Conservation (phyloP, 1,140 invertebrate genomes). For the Atta colombica region DNA sequence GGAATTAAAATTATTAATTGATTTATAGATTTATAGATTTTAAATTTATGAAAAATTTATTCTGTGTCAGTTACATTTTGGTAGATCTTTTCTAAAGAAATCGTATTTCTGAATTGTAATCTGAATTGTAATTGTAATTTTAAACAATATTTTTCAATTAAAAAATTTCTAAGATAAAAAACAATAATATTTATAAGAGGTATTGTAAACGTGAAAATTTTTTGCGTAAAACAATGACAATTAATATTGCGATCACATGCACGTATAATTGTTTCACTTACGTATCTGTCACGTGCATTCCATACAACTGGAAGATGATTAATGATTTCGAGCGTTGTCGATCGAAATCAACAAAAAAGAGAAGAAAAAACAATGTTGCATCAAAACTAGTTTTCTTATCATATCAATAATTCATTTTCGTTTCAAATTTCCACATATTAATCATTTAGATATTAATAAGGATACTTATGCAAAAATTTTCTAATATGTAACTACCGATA, state of each 20-base stretch:
- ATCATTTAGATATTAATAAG: slow-evolving; percentile 7
- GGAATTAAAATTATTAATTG: not conserved
- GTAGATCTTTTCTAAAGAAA: not conserved
- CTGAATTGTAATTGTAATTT: not conserved
- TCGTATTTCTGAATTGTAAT: not conserved
- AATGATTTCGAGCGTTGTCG: not conserved
- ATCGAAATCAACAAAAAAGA: not conserved
- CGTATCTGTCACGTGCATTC: not conserved
- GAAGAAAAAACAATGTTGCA: not conserved
- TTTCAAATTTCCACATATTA: not conserved
- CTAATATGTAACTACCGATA: not conserved
- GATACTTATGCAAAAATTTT: not conserved
- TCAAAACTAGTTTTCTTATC: slow-evolving; percentile 21
- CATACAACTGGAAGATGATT: slow-evolving; percentile 5
- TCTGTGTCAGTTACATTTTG: not conserved
- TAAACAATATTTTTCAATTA: not conserved
- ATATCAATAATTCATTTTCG: not conserved
- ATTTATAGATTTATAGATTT: not conserved
- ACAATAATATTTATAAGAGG: not conserved
- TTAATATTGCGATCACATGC: not conserved
- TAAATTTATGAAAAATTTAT: not conserved
- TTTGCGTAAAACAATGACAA: not conserved
- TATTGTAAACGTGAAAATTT: not conserved
- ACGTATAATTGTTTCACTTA: not conserved
- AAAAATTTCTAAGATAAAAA: not conserved